A percentile compares a stretch with the other conserved stretches of the same genome.
Conservation (phyloP, 2,797 vertebrate species). For the Adelosebastes latens region DNA sequence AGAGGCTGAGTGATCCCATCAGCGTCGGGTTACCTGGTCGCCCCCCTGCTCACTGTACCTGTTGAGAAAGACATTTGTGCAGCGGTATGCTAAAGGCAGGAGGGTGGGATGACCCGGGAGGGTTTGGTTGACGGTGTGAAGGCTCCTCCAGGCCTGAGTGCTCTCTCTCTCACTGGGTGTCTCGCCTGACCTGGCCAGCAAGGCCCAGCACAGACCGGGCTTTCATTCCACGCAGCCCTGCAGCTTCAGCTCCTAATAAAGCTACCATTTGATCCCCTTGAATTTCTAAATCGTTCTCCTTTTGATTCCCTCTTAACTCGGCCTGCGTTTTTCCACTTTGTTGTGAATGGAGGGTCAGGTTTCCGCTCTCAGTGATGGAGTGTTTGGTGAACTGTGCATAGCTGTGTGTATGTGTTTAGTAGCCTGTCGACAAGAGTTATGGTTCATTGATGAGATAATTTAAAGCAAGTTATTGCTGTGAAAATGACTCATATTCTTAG, state of each 20-base stretch:
- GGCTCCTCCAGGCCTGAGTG: constrained; percentile 75
- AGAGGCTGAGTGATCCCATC: constrained; percentile 76
- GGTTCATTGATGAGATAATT: constrained; percentile 12
- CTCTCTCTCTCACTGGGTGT: constrained; percentile 72
- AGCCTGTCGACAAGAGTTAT: constrained; percentile 31
- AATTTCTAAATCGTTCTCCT: constrained; percentile 90
- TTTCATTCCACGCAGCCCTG: constrained; percentile 91
- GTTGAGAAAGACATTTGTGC: constrained; percentile 75
- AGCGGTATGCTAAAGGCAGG: constrained; percentile 61
- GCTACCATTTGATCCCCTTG: constrained; percentile 97
- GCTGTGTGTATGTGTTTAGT: constrained; percentile 21
- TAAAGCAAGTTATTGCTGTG: neutral
- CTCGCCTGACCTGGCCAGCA: constrained; percentile 75
- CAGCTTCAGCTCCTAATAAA: constrained; percentile 93
- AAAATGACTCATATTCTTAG: neutral
- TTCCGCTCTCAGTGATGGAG: constrained; percentile 83
- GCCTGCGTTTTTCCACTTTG: constrained; percentile 88
- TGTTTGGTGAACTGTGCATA: constrained; percentile 74
- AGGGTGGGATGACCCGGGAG: constrained; percentile 68
- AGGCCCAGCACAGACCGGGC: constrained; percentile 90
- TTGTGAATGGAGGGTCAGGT: constrained; percentile 87
- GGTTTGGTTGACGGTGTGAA: constrained; percentile 78
- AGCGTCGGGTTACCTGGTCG: constrained; percentile 76
- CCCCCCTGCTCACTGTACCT: constrained; percentile 75
- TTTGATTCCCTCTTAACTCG: constrained; percentile 92